Percentiles rank a stretch among this genome's conserved stretches.
phyloP scores from a whole-genome alignment of 2,113 vertebrate species.

The Lipophrys pholis region DNA sequence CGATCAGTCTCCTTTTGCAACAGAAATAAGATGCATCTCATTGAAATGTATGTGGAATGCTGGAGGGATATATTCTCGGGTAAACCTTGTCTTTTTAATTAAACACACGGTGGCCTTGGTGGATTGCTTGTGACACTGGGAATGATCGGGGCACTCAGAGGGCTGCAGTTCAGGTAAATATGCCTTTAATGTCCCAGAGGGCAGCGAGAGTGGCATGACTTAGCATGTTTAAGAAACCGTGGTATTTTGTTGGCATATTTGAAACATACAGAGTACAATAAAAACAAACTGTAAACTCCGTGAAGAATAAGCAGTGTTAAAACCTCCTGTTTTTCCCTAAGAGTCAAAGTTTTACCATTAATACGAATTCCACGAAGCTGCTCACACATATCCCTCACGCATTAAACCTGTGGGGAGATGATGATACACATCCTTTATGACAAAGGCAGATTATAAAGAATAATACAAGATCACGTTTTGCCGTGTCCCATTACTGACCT shows the following conservation, averaged over 20 bases:
- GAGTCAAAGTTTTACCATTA: constrained; percentile 20
- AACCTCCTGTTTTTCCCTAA: constrained; percentile 2
- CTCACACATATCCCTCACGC: constrained; percentile 49
- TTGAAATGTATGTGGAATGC: constrained; percentile 79
- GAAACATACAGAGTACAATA: constrained; percentile 41
- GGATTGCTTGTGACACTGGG: constrained; percentile 80
- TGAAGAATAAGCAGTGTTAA: constrained; percentile 15
- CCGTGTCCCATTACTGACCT: constrained; percentile 57
- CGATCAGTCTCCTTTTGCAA: constrained; percentile 71
- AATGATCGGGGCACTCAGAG: constrained; percentile 78
- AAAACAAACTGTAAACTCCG: constrained; percentile 37
- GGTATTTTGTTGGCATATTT: constrained; percentile 48
- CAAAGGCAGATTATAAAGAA: constrained; percentile 64
- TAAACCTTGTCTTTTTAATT: constrained; percentile 83
- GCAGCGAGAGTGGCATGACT: constrained; percentile 56
- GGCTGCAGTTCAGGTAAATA: constrained; percentile 75
- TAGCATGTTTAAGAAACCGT: constrained; percentile 60
- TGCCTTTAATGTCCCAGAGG: constrained; percentile 69
- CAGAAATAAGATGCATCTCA: constrained; percentile 78
- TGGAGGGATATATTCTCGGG: constrained; percentile 67
- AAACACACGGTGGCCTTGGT: constrained; percentile 77
- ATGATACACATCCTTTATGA: constrained; percentile 48
- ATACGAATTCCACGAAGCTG: constrained; percentile 17
- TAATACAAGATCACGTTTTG: constrained; percentile 59
- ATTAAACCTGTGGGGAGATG: constrained; percentile 60